Conservation (phyloP, 1,140 invertebrate genomes). For the Oncopodura yosiiana region DNA sequence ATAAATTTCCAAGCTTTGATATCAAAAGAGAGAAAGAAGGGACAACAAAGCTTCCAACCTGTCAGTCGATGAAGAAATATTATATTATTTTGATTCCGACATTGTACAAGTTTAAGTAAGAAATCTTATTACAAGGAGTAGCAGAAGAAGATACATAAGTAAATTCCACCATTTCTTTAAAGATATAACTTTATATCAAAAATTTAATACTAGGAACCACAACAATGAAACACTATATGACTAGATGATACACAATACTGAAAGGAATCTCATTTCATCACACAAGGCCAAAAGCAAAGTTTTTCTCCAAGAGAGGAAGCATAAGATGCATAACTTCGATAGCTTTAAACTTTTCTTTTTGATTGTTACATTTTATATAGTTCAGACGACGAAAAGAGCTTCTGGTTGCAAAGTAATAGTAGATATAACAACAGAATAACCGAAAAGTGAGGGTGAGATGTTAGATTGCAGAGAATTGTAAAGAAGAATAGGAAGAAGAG, state of each 20-base stretch:
- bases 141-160: neutral
- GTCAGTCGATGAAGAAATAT: constrained; percentile 9
- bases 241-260: too few species aligned
- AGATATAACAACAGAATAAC: neutral
- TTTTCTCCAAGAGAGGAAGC: too few species aligned
- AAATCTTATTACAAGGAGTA: neutral
- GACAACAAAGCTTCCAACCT: constrained; percentile 16
- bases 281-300: too few species aligned
- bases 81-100: constrained; percentile 8
- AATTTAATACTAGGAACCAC: too few species aligned
- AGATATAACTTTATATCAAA: neutral
- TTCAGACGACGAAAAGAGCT: neutral
- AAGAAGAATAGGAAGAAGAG: neutral
- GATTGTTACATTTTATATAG: neutral
- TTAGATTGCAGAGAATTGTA: neutral
- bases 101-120: neutral
- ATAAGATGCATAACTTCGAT: too few species aligned
- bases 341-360: neutral
- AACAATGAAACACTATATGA: too few species aligned
- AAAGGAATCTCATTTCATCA: too few species aligned
- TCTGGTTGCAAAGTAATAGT: neutral
- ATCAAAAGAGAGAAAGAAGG: constrained; percentile 3
- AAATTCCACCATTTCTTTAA: neutral
- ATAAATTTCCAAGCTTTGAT: constrained; percentile 14
- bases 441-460: neutral